A percentile compares a stretch with the other conserved stretches of the same genome.
Conservation (phyloP, 2,797 vertebrate species). For the Anguilla anguilla region DNA sequence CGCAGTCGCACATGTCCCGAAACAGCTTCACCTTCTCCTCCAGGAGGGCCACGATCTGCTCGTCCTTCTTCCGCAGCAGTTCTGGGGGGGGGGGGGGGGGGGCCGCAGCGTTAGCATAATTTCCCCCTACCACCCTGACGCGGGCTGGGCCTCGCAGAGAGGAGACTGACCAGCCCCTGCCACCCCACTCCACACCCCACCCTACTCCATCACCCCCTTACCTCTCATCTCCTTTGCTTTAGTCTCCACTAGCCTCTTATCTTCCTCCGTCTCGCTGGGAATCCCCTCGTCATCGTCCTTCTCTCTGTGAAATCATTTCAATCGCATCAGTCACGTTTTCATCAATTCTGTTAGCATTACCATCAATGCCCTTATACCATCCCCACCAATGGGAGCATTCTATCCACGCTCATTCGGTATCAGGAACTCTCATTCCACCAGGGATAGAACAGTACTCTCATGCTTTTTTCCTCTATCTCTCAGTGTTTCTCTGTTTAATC, state of each 20-base stretch:
- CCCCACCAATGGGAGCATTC: not conserved
- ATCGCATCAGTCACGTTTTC: not conserved
- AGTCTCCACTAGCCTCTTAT: conserved; percentile 79
- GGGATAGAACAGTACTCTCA: not conserved
- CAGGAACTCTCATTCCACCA: not conserved
- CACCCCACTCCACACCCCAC: no score
- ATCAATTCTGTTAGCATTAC: not conserved
- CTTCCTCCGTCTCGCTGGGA: conserved; percentile 90
- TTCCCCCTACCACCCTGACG: not conserved
- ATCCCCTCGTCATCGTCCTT: conserved; percentile 91
- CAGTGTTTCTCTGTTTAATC: not conserved
- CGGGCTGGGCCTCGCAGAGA: not conserved
- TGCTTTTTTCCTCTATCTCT: not conserved
- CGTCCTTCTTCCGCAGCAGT: conserved; percentile 84
- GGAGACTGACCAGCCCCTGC: not conserved
- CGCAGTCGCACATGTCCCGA: conserved; percentile 77
- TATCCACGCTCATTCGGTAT: not conserved
- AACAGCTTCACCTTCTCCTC: conserved; percentile 90
- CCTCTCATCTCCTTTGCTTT: conserved; percentile 86
- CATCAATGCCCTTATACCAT: not conserved
- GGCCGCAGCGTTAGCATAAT: not conserved
- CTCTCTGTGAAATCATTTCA: conserved; percentile 68
- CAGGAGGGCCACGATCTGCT: conserved; percentile 82
- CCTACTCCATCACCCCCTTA: conserved; percentile 41
- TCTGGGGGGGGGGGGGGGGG: conserved; percentile 66